phyloP scores from a whole-genome alignment of 2,797 vertebrate genomes.

The Gambelia wislizenii region DNA sequence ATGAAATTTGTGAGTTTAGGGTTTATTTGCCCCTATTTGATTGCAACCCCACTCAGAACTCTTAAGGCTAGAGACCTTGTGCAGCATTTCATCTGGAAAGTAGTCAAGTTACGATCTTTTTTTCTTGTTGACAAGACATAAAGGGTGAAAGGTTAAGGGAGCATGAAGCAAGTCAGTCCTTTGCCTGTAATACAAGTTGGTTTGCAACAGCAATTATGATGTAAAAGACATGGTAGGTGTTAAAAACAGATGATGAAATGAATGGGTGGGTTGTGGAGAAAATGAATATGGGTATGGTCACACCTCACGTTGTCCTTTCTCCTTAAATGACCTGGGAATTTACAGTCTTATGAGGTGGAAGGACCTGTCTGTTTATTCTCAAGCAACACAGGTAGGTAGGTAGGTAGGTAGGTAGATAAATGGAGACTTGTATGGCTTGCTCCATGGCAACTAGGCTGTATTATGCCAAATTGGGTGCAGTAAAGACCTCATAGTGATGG shows the following conservation, averaged over 20 bases:
- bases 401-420: background rate
- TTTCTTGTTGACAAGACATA: background rate
- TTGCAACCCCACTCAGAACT: background rate
- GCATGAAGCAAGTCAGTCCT: background rate
- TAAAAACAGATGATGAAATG: constrained; percentile 6
- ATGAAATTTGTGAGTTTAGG: background rate
- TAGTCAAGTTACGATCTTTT: background rate
- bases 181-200: background rate
- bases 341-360: background rate
- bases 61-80: background rate
- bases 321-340: background rate
- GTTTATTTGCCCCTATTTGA: background rate
- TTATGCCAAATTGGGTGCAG: background rate
- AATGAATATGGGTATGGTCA: background rate
- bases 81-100: background rate
- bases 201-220: background rate
- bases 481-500: background rate
- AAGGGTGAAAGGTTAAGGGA: background rate
- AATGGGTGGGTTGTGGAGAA: background rate
- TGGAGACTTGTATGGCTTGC: background rate
- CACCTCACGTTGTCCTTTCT: background rate
- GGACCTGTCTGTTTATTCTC: background rate
- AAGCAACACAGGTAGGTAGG: background rate
- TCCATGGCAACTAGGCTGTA: background rate
- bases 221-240: background rate